Percentiles rank a stretch among this genome's conserved stretches.
Evolutionary conservation across 2,888 invertebrate species (phyloP).

Genomic region (Hedychridium roseum): DNA sequence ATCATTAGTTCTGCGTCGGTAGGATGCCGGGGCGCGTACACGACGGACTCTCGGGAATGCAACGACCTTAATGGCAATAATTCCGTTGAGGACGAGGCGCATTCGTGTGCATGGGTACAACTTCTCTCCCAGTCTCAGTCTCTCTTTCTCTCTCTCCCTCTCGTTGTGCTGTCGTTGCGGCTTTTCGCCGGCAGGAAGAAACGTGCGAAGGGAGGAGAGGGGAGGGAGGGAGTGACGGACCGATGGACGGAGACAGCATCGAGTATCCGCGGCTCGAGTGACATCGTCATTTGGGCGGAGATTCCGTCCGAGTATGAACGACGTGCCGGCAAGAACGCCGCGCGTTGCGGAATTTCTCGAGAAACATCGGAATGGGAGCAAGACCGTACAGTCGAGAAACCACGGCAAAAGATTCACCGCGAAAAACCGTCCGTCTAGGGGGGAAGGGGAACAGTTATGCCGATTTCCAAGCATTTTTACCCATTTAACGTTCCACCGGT

Average conservation of each 20-base stretch:
- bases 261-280: constrained; percentile 26
- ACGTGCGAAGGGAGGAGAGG: not conserved
- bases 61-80: constrained; percentile 53
- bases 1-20: constrained; percentile 58
- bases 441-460: too few relatives aligned
- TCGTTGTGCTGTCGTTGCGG: constrained; percentile 32
- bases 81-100: constrained; percentile 46
- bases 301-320: constrained; percentile 35
- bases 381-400: too few relatives aligned
- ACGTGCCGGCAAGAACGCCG: constrained; percentile 30
- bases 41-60: constrained; percentile 50
- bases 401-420: not conserved
- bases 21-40: constrained; percentile 49
- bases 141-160: constrained; percentile 3
- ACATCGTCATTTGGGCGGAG: constrained; percentile 43
- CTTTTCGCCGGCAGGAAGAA: not conserved
- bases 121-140: constrained; percentile 10
- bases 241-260: not conserved
- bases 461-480: too few relatives aligned
- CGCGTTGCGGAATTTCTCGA: constrained; percentile 32
- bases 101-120: constrained; percentile 20
- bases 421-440: not conserved
- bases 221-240: not conserved
- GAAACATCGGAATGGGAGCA: not conserved
- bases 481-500: too few relatives aligned